A percentile compares a stretch with the other conserved stretches of the same genome.
Conservation (phyloP, 2,888 invertebrate genomes). For the Stenotaenia linearis region DNA sequence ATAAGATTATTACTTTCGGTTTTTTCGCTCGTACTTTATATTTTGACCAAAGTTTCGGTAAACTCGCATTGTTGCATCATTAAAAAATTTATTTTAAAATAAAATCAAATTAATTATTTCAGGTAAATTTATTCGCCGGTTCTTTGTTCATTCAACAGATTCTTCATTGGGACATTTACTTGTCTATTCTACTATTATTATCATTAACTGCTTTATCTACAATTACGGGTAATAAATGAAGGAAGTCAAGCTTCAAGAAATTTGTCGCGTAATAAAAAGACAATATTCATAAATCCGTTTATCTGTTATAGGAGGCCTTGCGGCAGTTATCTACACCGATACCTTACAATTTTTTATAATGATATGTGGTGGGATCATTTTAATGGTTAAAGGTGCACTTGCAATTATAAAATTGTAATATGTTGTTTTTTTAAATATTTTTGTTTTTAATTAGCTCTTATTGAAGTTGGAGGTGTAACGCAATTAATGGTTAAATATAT, state of each 20-base stretch:
- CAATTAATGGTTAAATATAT: slow-evolving; percentile 47
- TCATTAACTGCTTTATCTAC: slow-evolving; percentile 47
- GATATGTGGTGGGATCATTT: slow-evolving; percentile 46
- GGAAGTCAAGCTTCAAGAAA: too few species aligned
- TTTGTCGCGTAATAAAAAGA: not conserved
- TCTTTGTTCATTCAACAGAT: slow-evolving; percentile 51
- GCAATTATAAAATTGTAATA: not conserved
- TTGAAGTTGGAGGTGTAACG: slow-evolving; percentile 48
- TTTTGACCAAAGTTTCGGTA: slow-evolving; percentile 51
- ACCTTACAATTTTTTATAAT: slow-evolving; percentile 48
- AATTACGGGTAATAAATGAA: slow-evolving; percentile 43
- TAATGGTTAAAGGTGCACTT: slow-evolving; percentile 45
- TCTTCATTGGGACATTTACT: slow-evolving; percentile 48
- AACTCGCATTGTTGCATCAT: slow-evolving; percentile 36
- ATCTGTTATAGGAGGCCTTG: slow-evolving; percentile 41
- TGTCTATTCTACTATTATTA: slow-evolving; percentile 46
- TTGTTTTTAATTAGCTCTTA: slow-evolving; percentile 42
- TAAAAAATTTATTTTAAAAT: not conserved
- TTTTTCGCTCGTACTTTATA: slow-evolving; percentile 48
- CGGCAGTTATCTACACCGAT: slow-evolving; percentile 46
- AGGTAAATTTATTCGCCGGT: slow-evolving; percentile 52
- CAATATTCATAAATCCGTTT: not conserved
- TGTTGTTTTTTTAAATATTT: not conserved
- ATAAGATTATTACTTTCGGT: slow-evolving; percentile 47
- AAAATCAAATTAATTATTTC: slow-evolving; percentile 31